Evolutionary conservation across 1,140 invertebrate genomes (phyloP), one percentile per base, ranked within the genome.

Genomic region (Bombus ignitus): DNA sequence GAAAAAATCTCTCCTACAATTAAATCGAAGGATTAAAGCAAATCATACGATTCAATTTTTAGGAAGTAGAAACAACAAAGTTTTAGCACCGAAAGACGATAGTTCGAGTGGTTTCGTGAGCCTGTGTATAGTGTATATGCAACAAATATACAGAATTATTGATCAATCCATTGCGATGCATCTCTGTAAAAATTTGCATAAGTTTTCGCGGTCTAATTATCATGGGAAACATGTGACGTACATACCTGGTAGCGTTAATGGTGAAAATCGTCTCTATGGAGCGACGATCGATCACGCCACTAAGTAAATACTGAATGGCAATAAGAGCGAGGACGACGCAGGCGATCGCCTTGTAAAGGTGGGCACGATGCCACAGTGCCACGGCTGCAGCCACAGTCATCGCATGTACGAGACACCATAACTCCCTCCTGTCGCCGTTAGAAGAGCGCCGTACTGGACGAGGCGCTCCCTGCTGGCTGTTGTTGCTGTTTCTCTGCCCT

Each of bases 251-350:
- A 42, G 92, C 88, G 85, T 95, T 95, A 71, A 95, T 95, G 47
- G 95, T 93, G 89, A 95, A 96, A 73, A 96, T 94, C 28, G 94
- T 95, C 88, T 95, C 95, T 87, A 95, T 94, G 32, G 94, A 94
- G 28, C 90, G 92, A 10, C 94, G 92, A 89, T 96, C 95, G 85
- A 95, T 89, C 75, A 94, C 93, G 57, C 94, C 93, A 88, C 93
- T 95, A 89, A 95, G 92, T 73, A 95, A 90, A 91, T 95, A 96
- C 90, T 96, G 95, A n/a, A 96, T 91, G 70, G 93, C 92, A 79
- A 96, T 94, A 13, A 96, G 92, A 25, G 92, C 93, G 42, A 95
- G 92, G 66, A 95, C 94, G 85, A 95, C 83, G 86, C 94, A 94
- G 77, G 92, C 92, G 85, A 95, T 93, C 83, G 92, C 88, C 92